Evolutionary conservation across 2,888 invertebrate genomes (phyloP), one percentile per base, ranked within the genome.

Genomic region (Zootermopsis nevadensis): DNA sequence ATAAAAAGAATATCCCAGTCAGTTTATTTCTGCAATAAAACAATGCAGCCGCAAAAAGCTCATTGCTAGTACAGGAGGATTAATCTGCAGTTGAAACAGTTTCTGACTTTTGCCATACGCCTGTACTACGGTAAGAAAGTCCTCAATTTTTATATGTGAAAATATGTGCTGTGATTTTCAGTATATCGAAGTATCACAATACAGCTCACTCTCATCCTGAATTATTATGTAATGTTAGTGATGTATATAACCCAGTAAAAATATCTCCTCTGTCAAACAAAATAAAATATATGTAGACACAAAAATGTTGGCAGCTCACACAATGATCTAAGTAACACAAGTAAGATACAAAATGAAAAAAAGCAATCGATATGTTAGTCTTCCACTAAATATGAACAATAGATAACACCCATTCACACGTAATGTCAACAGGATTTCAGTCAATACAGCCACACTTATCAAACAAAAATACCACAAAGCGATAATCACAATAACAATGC

Each of bases 201-300:
- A 27, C 60, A 60, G 60, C 60, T 60, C 12, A 12, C n/a, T 60
- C n/a, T 60, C 60, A 60, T 6, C n/a, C n/a, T 2, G 8, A 7
- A n/a, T 60, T 0, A n/a, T 27, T n/a, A 60, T 27, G 60, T 60
- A 24, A 33, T 19, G 33, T 33, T 69, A 33, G 31, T 22, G 33
- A 7, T 33, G 69, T 19, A 69, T 27, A 66, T 66, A 66, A 66
- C 24, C 24, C 22, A 66, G 27, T 66, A 33, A 69, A 69, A 33
- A 69, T 60, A 33, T 33, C 74, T 79, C 66, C 66, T 60, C 12
- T 35, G 35, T 66, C 33, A 22, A 60, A 24, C 15, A 79, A 33
- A 66, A 79, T 79, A 79, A 79, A 79, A 79, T 79, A 66, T 79
- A 79, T 79, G 79, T 79, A 66, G 66, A 79, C 12, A 38, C 31